A percentile compares a stretch with the other conserved stretches of the same genome.
Evolutionary conservation across 2,888 invertebrate species (phyloP).

Genomic region (Scaptomyza caliginosa): DNA sequence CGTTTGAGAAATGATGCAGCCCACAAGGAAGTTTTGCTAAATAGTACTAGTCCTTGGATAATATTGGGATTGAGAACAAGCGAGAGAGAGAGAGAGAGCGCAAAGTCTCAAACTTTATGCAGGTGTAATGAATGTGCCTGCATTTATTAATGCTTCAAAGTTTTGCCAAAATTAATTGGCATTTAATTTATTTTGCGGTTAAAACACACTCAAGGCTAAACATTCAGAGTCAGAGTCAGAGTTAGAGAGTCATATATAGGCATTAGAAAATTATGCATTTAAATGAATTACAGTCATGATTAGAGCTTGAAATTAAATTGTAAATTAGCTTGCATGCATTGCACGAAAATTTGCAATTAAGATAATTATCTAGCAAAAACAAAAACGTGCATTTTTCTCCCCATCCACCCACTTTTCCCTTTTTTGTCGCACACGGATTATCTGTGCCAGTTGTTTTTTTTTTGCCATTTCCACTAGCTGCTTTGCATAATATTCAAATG

Average conservation of each 20-base stretch:
- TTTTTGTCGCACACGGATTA: conserved; percentile 38
- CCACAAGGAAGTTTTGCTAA: conserved; percentile 11
- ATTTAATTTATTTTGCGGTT: conserved; percentile 72
- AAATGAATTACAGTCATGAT: conserved; percentile 21
- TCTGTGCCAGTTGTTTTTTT: conserved; percentile 46
- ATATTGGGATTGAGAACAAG: conserved; percentile 15
- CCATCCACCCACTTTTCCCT: not conserved
- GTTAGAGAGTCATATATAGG: not conserved
- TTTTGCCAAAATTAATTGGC: conserved; percentile 71
- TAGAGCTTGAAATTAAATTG: conserved; percentile 60
- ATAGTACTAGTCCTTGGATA: conserved; percentile 7
- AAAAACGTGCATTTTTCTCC: conserved; percentile 53
- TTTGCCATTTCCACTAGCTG: conserved; percentile 43
- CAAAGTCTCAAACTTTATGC: conserved; percentile 67
- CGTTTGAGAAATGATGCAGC: conserved; percentile 78
- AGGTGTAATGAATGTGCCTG: conserved; percentile 70
- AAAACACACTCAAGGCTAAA: conserved; percentile 12
- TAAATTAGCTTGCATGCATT: conserved; percentile 47
- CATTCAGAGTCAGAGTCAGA: not conserved
- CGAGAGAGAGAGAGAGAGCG: not conserved
- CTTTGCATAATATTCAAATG: conserved; percentile 76
- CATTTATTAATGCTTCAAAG: conserved; percentile 73
- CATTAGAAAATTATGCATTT: conserved; percentile 4
- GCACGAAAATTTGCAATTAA: conserved; percentile 76
- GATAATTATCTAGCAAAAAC: conserved; percentile 76